Base-by-base conservation (phyloP, 2,797 vertebrate genomes). In the Anguilla obscura region DNA sequence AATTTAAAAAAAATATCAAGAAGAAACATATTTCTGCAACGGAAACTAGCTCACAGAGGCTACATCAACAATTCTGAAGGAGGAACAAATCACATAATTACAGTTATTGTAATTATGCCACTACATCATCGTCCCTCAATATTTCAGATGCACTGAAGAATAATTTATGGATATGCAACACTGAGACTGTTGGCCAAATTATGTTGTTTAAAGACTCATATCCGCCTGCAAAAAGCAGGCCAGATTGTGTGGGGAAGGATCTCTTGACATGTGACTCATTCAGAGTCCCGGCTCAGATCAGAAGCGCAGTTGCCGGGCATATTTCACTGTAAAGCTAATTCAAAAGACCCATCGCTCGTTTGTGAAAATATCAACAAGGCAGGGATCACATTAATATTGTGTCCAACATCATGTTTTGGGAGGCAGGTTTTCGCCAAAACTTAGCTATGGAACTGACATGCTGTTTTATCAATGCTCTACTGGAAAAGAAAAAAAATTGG, bases 171-270 rank as follows among this genome's bases (percentile, higher is more conserved):
- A 90, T 95, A 94, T 93, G 94, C 94, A 94, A 95, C 36, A 36
- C 92, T 91, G 93, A 93, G 83, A 91, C 90, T 93, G 24, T 92
- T 93, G 91, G 93, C 91, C 92, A 92, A 88, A 93, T 92, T 89
- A 89, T 88, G 91, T 93, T 93, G 94, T 94, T 92, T 93, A 92
- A 90, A 89, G 93, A 92, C 93, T 94, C 94, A 94, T 93, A 94
- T 94, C 92, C 94, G 94, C 92, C 92, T 54, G 36, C 45, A 30
- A 86, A 60, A 40, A 95, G 93, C 92, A 91, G 93, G 93, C 94
- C 95, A 96, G 95, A 95, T 95, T 95, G 95, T 92, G 93, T 91
- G 92, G 54, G 14, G 85, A 90, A 91, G 91, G 92, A 92, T 92
- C 91, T 92, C 91, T 88, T 93, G 93, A 93, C 94, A 94, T 86